Evolutionary conservation across 2,797 vertebrate species (phyloP), one percentile per base, ranked within the genome.

Genomic region (Hydrophis major): DNA sequence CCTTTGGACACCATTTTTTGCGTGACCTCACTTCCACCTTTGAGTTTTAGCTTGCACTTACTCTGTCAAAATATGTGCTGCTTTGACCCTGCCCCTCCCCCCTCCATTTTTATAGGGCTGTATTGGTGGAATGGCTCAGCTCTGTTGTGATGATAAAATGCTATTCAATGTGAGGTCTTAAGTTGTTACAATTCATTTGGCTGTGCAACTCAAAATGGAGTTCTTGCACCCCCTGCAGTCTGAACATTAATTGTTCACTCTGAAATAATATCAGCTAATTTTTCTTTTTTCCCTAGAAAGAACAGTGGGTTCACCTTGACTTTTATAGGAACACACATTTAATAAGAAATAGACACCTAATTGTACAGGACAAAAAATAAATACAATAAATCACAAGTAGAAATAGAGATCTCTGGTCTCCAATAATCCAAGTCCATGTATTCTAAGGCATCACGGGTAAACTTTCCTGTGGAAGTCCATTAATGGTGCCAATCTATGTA

Each of bases 221-320:
- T 96, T 96, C 96, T 95, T 95, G 97, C 97, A 95, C 98, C 97
- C 97, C 97, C 98, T 98, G 92, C 97, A 96, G 98, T 61, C 96
- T 91, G 16, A 37, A 74, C 0, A 12, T 28, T 20, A 89, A 56
- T 59, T 18, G 42, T 86, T 93, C 90, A 91, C 57, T 86, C 2
- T 27, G 27, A 20, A 25, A n/a, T 10, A 89, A 91, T 91, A 18
- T 89, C 90, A 8, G 42, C 10, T 7, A 25, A 20, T 74, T 74
- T 89, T 47, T 42, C 8, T 61, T 13, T 83, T 83, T 63, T n/a
- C n/a, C 92, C 87, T 66, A 63, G 78, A 63, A 83, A 83, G 5
- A 32, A 55, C 50, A 28, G 88, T 50, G 27, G 92, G 32, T 22
- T 56, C 20, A 10, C 47, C 6, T 37, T 22, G 2, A 66, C 32